phyloP scores from a whole-genome alignment of 2,797 vertebrate species.

The Aplochiton taeniatus region DNA sequence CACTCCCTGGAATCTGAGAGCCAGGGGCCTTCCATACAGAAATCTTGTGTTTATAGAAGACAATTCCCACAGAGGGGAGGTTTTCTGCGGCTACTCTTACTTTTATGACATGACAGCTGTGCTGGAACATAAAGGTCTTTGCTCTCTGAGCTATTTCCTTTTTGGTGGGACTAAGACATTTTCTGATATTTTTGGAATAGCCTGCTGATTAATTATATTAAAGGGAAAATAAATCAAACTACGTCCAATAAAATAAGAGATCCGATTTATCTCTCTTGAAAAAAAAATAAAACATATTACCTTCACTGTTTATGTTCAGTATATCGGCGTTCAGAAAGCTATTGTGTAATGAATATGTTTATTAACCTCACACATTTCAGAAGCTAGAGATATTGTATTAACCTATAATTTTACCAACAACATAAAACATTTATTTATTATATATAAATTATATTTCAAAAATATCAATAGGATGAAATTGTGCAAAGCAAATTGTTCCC shows the following conservation, averaged over 20 bases:
- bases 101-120: slow-evolving; percentile 57
- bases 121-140: slow-evolving; percentile 56
- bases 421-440: too few relatives aligned
- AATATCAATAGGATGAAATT: too few relatives aligned
- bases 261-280: neutral
- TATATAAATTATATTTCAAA: too few relatives aligned
- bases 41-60: slow-evolving; percentile 32
- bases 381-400: too few relatives aligned
- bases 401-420: too few relatives aligned
- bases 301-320: too few relatives aligned
- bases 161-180: slow-evolving; percentile 26
- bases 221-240: too few relatives aligned
- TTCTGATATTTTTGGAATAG: slow-evolving; percentile 13
- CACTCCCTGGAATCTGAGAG: neutral
- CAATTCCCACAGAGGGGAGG: slow-evolving; percentile 38
- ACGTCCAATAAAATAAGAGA: neutral
- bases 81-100: slow-evolving; percentile 40
- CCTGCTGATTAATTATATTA: too few relatives aligned
- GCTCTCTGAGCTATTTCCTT: slow-evolving; percentile 56
- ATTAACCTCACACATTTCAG: too few relatives aligned
- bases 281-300: neutral
- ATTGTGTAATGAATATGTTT: too few relatives aligned
- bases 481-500: too few relatives aligned
- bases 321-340: too few relatives aligned
- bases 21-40: slow-evolving; percentile 22